A percentile compares a stretch with the other conserved stretches of the same genome.
These are phyloP conservation scores for Hirtodrosophila confusa DNA, from an alignment of 2,888 invertebrate genomes.

Conservation along the genomic window DNA sequence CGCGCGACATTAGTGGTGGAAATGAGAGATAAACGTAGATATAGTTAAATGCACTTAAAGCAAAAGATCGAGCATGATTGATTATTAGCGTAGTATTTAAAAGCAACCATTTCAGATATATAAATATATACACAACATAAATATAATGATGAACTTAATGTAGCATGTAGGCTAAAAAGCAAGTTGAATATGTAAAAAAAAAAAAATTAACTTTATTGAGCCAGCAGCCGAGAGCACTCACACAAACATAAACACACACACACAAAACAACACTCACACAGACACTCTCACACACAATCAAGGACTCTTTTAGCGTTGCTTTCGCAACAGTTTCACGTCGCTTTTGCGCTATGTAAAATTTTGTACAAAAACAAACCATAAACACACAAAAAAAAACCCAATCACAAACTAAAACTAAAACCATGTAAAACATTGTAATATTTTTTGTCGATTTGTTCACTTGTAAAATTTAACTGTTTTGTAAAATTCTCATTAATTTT, in stretches of 20 bases:
- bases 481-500: constrained; percentile 72
- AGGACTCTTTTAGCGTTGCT: constrained; percentile 63
- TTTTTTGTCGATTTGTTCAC: constrained; percentile 62
- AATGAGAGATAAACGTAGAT: too few species aligned
- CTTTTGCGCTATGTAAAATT: constrained; percentile 78
- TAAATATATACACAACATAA: constrained; percentile 42
- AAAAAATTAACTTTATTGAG: constrained; percentile 31
- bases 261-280: constrained; percentile 15
- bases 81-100: constrained; percentile 53
- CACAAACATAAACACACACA: constrained; percentile 8
- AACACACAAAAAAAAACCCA: constrained; percentile 10
- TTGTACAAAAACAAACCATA: constrained; percentile 60
- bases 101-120: constrained; percentile 64
- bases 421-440: constrained; percentile 55
- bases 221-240: constrained; percentile 50
- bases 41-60: constrained; percentile 1
- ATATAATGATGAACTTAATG: constrained; percentile 51
- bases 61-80: background rate
- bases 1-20: constrained; percentile 47
- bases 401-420: constrained; percentile 45
- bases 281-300: constrained; percentile 34
- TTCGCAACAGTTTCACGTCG: constrained; percentile 68
- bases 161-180: constrained; percentile 69
- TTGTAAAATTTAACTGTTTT: constrained; percentile 68
- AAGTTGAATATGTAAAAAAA: constrained; percentile 36